phyloP scores from a whole-genome alignment of 1,140 invertebrate species.

The Paralvinella palmiformis region DNA sequence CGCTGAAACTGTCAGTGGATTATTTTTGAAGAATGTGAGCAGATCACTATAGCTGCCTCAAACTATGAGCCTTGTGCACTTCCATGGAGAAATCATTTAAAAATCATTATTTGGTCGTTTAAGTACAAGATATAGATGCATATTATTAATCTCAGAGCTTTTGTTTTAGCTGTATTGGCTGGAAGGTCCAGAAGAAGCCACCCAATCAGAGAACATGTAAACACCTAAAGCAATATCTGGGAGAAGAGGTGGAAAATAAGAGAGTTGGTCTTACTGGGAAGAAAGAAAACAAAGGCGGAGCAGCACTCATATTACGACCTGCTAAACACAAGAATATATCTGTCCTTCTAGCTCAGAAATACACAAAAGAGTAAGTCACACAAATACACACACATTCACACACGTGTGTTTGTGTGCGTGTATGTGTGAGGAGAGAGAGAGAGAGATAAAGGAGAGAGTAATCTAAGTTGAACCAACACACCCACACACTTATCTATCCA shows the following conservation, averaged over 20 bases:
- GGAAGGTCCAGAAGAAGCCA: slow-evolving; percentile 27
- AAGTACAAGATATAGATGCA: not conserved
- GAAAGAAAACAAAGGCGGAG: slow-evolving; percentile 24
- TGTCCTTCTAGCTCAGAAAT: slow-evolving; percentile 40
- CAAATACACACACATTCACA: not conserved
- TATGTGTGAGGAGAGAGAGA: not conserved
- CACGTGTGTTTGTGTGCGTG: not conserved
- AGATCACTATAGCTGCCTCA: not conserved
- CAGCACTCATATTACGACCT: slow-evolving; percentile 22
- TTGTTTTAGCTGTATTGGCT: slow-evolving; percentile 32
- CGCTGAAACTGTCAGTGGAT: not conserved
- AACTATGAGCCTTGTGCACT: not conserved
- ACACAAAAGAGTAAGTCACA: slow-evolving; percentile 36
- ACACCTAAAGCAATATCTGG: slow-evolving; percentile 37
- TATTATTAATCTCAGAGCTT: not conserved
- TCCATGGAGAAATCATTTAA: not conserved
- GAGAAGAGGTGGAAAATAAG: slow-evolving; percentile 33
- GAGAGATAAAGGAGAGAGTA: not conserved
- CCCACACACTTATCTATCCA: not conserved
- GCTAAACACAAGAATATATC: slow-evolving; percentile 25
- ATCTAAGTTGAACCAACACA: not conserved
- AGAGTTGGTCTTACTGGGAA: no score
- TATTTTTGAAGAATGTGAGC: not conserved
- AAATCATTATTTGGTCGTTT: not conserved
- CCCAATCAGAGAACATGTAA: slow-evolving; percentile 38